Conservation (phyloP, 2,888 invertebrate genomes). For the Rhabditophanes sp. region DNA sequence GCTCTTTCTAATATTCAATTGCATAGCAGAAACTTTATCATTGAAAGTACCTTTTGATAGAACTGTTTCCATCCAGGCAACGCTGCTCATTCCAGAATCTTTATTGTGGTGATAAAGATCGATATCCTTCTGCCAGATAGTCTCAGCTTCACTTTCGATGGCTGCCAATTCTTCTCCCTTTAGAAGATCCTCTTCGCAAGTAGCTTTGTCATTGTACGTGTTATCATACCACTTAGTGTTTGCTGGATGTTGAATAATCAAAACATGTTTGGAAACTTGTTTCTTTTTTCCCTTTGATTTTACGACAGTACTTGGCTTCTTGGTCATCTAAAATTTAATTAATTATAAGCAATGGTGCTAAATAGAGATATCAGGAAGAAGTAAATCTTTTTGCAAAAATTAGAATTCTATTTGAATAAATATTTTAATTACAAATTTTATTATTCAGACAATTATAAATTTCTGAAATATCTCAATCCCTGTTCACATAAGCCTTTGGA, state of each 20-base stretch:
- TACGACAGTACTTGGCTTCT: too few species aligned
- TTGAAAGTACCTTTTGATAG: slow-evolving; percentile 64
- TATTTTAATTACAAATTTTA: too few species aligned
- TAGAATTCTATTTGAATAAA: too few species aligned
- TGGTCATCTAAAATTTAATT: too few species aligned
- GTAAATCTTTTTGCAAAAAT: too few species aligned
- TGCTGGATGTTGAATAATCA: too few species aligned
- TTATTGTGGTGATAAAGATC: slow-evolving; percentile 16
- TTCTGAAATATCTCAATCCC: slow-evolving; percentile 18
- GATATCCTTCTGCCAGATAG: slow-evolving; percentile 14
- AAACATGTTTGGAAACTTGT: too few species aligned
- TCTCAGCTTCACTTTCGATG: slow-evolving; percentile 15
- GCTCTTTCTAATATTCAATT: slow-evolving; percentile 64
- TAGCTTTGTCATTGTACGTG: slow-evolving; percentile 5
- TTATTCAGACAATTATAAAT: too few species aligned
- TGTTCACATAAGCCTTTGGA: slow-evolving; percentile 13
- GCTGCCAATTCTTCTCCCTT: slow-evolving; percentile 9
- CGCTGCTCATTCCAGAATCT: slow-evolving; percentile 9
- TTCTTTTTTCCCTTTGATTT: too few species aligned
- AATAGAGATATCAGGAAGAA: too few species aligned
- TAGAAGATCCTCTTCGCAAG: slow-evolving; percentile 8
- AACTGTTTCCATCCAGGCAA: slow-evolving; percentile 60
- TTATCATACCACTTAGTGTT: slow-evolving; percentile 27
- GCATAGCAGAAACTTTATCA: slow-evolving; percentile 70
- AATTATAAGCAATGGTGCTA: too few species aligned